phyloP scores from a whole-genome alignment of 1,140 invertebrate genomes.

The Nymphalis io region DNA sequence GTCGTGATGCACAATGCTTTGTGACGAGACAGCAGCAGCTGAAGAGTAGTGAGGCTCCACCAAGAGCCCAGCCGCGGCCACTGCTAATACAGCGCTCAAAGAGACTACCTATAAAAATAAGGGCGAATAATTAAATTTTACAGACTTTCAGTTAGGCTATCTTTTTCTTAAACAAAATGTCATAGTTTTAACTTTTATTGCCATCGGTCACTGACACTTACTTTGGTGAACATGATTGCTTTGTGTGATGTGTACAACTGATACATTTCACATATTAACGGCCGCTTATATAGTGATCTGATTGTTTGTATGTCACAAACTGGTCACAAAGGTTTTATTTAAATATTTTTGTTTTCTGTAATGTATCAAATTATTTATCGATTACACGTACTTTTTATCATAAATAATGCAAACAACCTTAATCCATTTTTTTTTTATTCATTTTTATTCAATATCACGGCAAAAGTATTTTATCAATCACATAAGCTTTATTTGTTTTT shows the following conservation, averaged over 20 bases:
- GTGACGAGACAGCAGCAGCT: conserved; percentile 56
- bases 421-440: too few relatives aligned
- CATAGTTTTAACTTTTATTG: neutral
- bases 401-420: too few relatives aligned
- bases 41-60: conserved; percentile 50
- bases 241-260: conserved; percentile 36
- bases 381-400: too few relatives aligned
- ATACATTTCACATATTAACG: conserved; percentile 22
- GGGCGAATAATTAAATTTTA: too few relatives aligned
- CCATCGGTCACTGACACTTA: conserved; percentile 34
- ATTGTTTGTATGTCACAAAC: neutral
- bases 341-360: neutral
- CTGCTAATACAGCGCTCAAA: conserved; percentile 32
- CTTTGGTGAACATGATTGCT: conserved; percentile 58
- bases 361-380: neutral
- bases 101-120: neutral
- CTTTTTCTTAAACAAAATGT: neutral
- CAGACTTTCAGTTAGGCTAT: too few relatives aligned
- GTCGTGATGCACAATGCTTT: conserved; percentile 56
- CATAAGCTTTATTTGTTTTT: too few relatives aligned
- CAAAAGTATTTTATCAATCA: neutral
- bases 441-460: too few relatives aligned
- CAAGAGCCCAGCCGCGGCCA: conserved; percentile 41
- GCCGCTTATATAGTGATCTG: conserved; percentile 20
- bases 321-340: neutral